Evolutionary conservation across 2,797 vertebrate species (phyloP).

Genomic region (Rhinichthys osculus): DNA sequence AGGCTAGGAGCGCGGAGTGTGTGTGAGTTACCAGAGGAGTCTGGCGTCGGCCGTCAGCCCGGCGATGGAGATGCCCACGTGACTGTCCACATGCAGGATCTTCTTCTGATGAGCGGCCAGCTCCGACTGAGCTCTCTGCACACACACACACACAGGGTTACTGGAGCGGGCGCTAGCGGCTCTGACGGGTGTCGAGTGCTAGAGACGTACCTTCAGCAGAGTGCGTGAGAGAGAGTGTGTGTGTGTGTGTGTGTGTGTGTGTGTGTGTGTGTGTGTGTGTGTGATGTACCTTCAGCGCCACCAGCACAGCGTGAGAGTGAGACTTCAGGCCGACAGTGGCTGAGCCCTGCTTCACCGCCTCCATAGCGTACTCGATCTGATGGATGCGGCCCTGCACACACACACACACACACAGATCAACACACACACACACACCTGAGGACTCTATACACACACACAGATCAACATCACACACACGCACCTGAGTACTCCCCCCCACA

Average conservation of each 20-base stretch:
- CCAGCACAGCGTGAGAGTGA: constrained; percentile 89
- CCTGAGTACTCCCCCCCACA: too few species aligned
- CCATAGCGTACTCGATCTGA: constrained; percentile 99
- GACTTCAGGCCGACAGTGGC: constrained; percentile 97
- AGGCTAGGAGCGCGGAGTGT: too few species aligned
- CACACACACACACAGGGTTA: neutral
- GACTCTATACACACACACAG: too few species aligned
- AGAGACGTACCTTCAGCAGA: too few species aligned
- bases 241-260: too few species aligned
- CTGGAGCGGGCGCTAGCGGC: too few species aligned
- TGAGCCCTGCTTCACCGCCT: constrained; percentile 97
- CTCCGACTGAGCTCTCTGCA: constrained; percentile 95
- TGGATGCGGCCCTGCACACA: constrained; percentile 91
- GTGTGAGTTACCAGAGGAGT: constrained; percentile 83
- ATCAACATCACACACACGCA: too few species aligned
- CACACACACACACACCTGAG: too few species aligned
- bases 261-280: too few species aligned
- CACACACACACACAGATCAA: constrained; percentile 5
- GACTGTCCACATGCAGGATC: constrained; percentile 96
- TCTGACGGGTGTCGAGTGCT: too few species aligned
- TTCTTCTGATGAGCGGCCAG: constrained; percentile 99
- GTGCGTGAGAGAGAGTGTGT: too few species aligned
- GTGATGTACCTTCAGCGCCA: constrained; percentile 72
- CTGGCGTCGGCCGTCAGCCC: constrained; percentile 96
- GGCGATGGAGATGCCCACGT: constrained; percentile 96